These are phyloP conservation scores for Nomada fabriciana DNA, from an alignment of 2,888 invertebrate genomes.

Conservation along the genomic window DNA sequence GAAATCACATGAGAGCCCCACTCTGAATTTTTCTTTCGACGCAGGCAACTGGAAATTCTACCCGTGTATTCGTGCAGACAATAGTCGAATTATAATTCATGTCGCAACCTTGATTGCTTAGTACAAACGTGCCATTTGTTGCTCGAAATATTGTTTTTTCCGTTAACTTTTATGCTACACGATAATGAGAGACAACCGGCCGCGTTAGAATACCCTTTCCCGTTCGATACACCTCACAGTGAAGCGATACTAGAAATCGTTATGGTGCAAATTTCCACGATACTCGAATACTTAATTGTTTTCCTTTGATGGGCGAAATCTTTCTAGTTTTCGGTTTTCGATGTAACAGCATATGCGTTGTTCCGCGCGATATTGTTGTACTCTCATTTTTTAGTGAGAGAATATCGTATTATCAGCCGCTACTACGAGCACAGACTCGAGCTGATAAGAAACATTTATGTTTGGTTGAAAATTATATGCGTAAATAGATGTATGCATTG, in stretches of 20 bases:
- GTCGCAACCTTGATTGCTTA: background rate
- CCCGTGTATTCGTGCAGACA: background rate
- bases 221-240: background rate
- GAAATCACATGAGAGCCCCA: slow-evolving; percentile 59
- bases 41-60: slow-evolving; percentile 24
- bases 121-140: too few relatives aligned
- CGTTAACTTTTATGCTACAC: background rate
- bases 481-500: background rate
- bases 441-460: slow-evolving; percentile 38
- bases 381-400: background rate
- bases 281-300: background rate
- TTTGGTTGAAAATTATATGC: slow-evolving; percentile 36
- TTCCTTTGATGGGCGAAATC: background rate
- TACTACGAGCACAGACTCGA: background rate
- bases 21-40: slow-evolving; percentile 48
- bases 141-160: too few relatives aligned
- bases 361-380: background rate
- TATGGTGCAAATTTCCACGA: background rate
- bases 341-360: background rate
- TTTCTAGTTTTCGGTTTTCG: background rate
- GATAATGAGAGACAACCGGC: background rate
- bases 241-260: background rate
- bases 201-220: background rate
- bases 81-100: slow-evolving; percentile 2
- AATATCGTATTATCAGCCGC: background rate